Base-by-base conservation (phyloP, 2,888 invertebrate genomes). In the Cheilosia grossa region DNA sequence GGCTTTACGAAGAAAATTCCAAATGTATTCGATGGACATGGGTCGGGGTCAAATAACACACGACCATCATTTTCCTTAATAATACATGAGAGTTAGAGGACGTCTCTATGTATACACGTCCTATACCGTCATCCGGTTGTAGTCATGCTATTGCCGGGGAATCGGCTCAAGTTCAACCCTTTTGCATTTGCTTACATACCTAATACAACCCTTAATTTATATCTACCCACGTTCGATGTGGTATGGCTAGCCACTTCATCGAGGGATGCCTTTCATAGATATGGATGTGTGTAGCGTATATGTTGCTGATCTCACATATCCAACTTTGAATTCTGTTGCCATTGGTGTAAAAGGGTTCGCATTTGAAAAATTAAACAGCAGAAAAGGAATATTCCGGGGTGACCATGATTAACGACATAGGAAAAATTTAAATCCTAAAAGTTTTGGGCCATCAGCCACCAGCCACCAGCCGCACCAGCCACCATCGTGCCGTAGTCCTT, bases 341-440 rank as follows among this genome's bases (percentile, higher is more conserved):
- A 85, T 85, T 85, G 85, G 85, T 77, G 75, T 81, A 85, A 85
- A 85, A 85, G 74, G 85, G 85, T 85, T 67, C 64, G 72, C 85
- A 77, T 85, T 85, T 85, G 85, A 85, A 85, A 85, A 85, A 85
- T 85, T 85, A 85, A 85, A 85, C 81, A 85, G 75, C 63, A 72
- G 75, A 70, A 81, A 77, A 81, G 49, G 72, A 70, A 81, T 67
- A 85, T 70, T 85, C 51, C 87, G 87, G 88, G 88, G 88, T 88
- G 88, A 88, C 88, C 88, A 88, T 88, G 88, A 88, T 88, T 88
- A 88, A 88, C 88, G 88, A 88, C 82, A 81, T 67, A 85, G 75
- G 75, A 81, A 85, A 85, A 85, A 66, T 85, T 80, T 80, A 81
- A 87, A 75, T 80, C 85, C 85, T 15, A 77, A 82, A 87, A 83